Evolutionary conservation across 2,888 invertebrate genomes (phyloP).

Genomic region (Drosophila tripunctata): DNA sequence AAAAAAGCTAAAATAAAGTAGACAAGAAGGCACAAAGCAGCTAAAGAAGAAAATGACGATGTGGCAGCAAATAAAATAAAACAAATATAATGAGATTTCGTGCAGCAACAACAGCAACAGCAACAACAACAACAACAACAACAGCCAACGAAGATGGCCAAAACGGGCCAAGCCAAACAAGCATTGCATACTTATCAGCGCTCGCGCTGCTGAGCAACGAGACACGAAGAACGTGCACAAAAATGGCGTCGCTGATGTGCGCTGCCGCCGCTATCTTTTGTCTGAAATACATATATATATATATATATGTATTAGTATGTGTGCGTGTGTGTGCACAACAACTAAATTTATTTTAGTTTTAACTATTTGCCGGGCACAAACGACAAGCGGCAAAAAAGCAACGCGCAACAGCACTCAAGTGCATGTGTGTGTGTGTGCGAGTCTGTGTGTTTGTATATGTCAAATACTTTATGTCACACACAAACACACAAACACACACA

Average conservation of each 20-base stretch:
- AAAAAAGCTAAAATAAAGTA: conserved; percentile 25
- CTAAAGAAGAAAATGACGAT: conserved; percentile 51
- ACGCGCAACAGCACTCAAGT: conserved; percentile 23
- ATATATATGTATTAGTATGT: conserved; percentile 13
- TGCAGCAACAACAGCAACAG: conserved; percentile 49
- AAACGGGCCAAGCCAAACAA: conserved; percentile 42
- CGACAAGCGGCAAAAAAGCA: conserved; percentile 42
- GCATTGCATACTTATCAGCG: conserved; percentile 76
- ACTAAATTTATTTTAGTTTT: conserved; percentile 77
- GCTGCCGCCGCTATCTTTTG: conserved; percentile 62
- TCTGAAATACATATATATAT: conserved; percentile 25
- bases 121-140: conserved; percentile 41
- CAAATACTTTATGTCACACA: conserved; percentile 44
- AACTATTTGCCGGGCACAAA: conserved; percentile 77
- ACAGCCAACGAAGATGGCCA: conserved; percentile 13
- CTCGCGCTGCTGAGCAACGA: conserved; percentile 8
- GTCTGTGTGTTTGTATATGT: conserved; percentile 29
- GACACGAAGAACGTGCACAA: conserved; percentile 40
- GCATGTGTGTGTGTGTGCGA: conserved; percentile 28
- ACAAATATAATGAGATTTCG: conserved; percentile 83
- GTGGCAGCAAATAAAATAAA: conserved; percentile 76
- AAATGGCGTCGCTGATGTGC: conserved; percentile 67
- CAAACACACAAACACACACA: conserved; percentile 10
- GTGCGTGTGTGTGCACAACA: conserved; percentile 39
- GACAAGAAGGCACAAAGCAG: conserved; percentile 31